phyloP scores from a whole-genome alignment of 1,140 invertebrate genomes.

The Cherax destructor region DNA sequence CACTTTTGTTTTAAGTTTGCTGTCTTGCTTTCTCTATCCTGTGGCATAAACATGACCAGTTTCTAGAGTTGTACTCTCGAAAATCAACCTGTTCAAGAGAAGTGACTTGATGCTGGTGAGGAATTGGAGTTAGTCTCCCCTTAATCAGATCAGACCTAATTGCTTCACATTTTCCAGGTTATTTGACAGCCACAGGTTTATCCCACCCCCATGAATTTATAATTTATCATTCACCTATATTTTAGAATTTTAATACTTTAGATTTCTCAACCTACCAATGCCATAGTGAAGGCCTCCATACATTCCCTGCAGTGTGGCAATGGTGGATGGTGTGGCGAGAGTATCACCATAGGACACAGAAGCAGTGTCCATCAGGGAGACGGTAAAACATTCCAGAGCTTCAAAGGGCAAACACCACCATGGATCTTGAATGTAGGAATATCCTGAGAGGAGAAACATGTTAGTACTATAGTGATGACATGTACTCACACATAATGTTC shows the following conservation, averaged over 20 bases:
- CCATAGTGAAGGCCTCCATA: conserved; percentile 88
- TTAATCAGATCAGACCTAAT: no score
- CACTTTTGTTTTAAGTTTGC: no score
- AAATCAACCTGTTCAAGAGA: no score
- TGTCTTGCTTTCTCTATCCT: no score
- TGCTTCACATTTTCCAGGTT: no score
- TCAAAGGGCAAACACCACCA: conserved; percentile 89
- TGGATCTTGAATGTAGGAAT: conserved; percentile 87
- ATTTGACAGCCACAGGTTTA: no score
- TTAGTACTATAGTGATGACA: background rate
- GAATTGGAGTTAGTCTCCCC: no score
- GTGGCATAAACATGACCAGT: no score
- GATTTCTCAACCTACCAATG: conserved; percentile 77
- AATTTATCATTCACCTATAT: background rate
- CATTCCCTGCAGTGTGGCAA: conserved; percentile 88
- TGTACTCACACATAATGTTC: no score
- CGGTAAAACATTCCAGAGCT: conserved; percentile 82
- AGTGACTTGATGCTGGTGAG: no score
- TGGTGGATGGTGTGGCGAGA: conserved; percentile 85
- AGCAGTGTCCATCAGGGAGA: conserved; percentile 87
- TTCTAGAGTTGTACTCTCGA: no score
- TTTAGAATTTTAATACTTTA: background rate
- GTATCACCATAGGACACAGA: conserved; percentile 88
- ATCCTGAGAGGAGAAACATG: conserved; percentile 76
- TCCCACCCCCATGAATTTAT: no score